These are phyloP conservation scores for Drosophila emarginata DNA, from an alignment of 2,888 invertebrate genomes.

Conservation along the genomic window DNA sequence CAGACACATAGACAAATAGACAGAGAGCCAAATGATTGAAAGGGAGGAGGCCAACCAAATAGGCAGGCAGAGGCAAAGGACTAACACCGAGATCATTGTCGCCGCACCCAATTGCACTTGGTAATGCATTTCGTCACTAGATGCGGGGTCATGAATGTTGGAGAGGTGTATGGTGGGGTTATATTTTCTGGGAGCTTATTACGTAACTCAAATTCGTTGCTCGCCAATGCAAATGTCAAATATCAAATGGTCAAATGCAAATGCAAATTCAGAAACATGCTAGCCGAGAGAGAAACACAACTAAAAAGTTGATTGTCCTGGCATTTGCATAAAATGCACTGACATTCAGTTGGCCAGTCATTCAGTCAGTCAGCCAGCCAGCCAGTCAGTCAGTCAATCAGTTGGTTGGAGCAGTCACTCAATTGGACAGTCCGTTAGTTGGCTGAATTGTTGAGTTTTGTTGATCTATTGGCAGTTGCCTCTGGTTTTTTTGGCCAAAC, in stretches of 20 bases:
- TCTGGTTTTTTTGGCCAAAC: slow-evolving; percentile 36
- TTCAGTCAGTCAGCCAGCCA: slow-evolving; percentile 18
- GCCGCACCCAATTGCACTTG: slow-evolving; percentile 28
- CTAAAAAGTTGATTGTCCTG: slow-evolving; percentile 58
- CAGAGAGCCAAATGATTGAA: not conserved
- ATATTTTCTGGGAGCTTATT: slow-evolving; percentile 19
- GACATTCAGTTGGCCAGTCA: slow-evolving; percentile 26
- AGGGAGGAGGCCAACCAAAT: not conserved
- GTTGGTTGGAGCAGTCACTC: slow-evolving; percentile 13
- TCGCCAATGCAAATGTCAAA: slow-evolving; percentile 33
- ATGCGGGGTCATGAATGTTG: not conserved
- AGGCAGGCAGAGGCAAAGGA: not conserved
- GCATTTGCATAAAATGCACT: slow-evolving; percentile 64
- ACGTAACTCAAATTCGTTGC: slow-evolving; percentile 18
- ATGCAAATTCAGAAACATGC: slow-evolving; percentile 19
- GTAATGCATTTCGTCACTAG: slow-evolving; percentile 37
- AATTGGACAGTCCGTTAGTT: slow-evolving; percentile 18
- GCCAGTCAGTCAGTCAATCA: slow-evolving; percentile 12
- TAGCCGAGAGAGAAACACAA: slow-evolving; percentile 20
- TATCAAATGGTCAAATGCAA: slow-evolving; percentile 25
- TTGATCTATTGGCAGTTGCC: slow-evolving; percentile 65
- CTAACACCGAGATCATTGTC: slow-evolving; percentile 40
- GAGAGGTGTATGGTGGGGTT: no score
- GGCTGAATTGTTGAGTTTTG: slow-evolving; percentile 39
- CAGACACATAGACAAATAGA: not conserved